These are phyloP conservation scores for Oostethus manadensis DNA, from an alignment of 2,113 vertebrate genomes.

Conservation along the genomic window DNA sequence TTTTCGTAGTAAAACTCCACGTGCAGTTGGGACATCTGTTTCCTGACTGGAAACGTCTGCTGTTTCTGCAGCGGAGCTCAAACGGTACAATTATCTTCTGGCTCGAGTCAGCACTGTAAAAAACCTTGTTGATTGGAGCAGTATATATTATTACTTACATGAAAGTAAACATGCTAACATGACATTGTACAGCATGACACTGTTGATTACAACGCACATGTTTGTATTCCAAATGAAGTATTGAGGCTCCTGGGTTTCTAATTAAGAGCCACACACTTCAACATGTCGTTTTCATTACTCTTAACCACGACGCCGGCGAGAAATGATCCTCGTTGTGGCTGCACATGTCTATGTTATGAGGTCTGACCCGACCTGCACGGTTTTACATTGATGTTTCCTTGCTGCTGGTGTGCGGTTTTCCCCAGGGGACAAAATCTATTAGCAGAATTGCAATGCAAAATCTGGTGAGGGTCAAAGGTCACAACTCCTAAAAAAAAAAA, in stretches of 20 bases:
- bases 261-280: not conserved
- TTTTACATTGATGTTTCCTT: slow-evolving; percentile 31
- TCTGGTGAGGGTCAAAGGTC: slow-evolving; percentile 49
- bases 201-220: slow-evolving; percentile 3
- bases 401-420: slow-evolving; percentile 11
- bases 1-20: not conserved
- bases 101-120: too few relatives aligned
- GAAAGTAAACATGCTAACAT: not conserved
- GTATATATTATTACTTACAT: not conserved
- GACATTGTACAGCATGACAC: slow-evolving; percentile 1
- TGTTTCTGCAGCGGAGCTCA: not conserved
- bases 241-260: too few relatives aligned
- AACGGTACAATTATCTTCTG: not conserved
- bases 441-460: slow-evolving; percentile 59
- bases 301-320: slow-evolving; percentile 3
- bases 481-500: too few relatives aligned
- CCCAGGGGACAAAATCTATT: slow-evolving; percentile 50
- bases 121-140: too few relatives aligned
- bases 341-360: slow-evolving; percentile 24
- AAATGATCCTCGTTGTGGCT: slow-evolving; percentile 10
- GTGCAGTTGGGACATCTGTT: slow-evolving; percentile 1
- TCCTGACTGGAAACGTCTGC: not conserved
- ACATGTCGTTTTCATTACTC: slow-evolving; percentile 7
- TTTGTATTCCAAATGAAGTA: slow-evolving; percentile 1
- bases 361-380: slow-evolving; percentile 39